These are phyloP conservation scores for Pocillopora verrucosa DNA, from an alignment of 64 coral and sea anemone genomes.

Conservation along the genomic window DNA sequence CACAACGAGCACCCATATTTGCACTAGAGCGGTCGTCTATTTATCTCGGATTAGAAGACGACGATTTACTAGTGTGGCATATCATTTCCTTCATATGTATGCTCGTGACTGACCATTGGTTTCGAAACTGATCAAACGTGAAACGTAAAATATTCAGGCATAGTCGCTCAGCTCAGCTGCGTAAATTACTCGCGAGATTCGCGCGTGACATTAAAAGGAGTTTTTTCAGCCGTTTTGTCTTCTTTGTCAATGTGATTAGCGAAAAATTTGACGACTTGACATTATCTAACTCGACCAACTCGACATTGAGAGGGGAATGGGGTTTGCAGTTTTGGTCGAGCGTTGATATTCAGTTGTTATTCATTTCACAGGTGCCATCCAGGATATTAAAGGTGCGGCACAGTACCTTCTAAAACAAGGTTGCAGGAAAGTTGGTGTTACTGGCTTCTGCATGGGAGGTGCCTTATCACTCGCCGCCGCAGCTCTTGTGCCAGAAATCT, in stretches of 20 bases:
- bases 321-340: too few relatives aligned
- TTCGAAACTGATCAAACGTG: not conserved
- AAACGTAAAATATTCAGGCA: too few relatives aligned
- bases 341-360: not conserved
- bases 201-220: not conserved
- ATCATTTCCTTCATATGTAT: too few relatives aligned
- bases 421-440: slow-evolving; percentile 75
- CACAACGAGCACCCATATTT: not conserved
- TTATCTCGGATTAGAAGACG: too few relatives aligned
- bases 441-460: slow-evolving; percentile 85
- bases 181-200: not conserved
- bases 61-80: too few relatives aligned
- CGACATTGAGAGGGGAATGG: too few relatives aligned
- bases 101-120: too few relatives aligned
- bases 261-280: too few relatives aligned
- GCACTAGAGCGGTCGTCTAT: too few relatives aligned
- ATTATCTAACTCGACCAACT: too few relatives aligned
- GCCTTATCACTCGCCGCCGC: slow-evolving; percentile 57
- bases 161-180: not conserved
- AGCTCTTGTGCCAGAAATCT: slow-evolving; percentile 55
- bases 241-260: too few relatives aligned
- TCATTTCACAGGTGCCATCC: slow-evolving; percentile 11
- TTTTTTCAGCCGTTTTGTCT: too few relatives aligned
- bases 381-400: slow-evolving; percentile 65
- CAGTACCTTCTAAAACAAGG: slow-evolving; percentile 51